phyloP scores from a whole-genome alignment of 2,797 vertebrate genomes.

The Luscinia luscinia region DNA sequence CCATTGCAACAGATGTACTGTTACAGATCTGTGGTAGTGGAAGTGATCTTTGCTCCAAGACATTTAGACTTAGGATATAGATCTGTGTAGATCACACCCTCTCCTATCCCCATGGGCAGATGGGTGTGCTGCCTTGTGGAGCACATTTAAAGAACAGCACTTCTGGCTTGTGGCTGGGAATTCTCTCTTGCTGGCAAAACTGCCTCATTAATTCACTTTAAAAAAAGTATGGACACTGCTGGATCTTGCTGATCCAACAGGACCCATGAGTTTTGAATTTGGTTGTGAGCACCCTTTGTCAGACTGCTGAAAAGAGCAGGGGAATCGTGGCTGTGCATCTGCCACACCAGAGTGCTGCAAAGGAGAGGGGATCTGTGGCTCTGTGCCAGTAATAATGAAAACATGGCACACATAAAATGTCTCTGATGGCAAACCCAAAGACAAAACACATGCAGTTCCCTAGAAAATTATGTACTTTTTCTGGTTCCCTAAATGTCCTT shows the following conservation, averaged over 20 bases:
- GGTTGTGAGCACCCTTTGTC: background rate
- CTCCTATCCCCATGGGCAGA: accelerated
- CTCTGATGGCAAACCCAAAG: background rate
- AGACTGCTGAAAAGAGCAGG: background rate
- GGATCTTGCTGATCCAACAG: background rate
- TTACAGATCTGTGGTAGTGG: background rate
- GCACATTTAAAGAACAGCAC: background rate
- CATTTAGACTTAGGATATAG: background rate
- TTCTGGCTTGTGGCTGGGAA: background rate
- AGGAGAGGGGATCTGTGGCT: background rate
- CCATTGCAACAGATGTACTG: background rate
- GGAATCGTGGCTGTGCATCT: background rate
- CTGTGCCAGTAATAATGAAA: background rate
- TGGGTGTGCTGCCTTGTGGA: background rate
- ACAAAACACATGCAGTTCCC: background rate
- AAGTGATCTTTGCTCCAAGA: background rate
- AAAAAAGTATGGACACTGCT: background rate
- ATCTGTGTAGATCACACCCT: background rate
- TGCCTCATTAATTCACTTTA: background rate
- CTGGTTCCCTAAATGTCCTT: background rate
- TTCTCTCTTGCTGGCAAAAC: background rate
- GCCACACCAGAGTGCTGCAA: background rate
- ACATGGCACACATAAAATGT: background rate
- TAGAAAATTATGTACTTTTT: background rate
- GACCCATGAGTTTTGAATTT: background rate